Conservation (phyloP, 1,140 invertebrate species). For the Pseudomyrmex flavicornis region DNA sequence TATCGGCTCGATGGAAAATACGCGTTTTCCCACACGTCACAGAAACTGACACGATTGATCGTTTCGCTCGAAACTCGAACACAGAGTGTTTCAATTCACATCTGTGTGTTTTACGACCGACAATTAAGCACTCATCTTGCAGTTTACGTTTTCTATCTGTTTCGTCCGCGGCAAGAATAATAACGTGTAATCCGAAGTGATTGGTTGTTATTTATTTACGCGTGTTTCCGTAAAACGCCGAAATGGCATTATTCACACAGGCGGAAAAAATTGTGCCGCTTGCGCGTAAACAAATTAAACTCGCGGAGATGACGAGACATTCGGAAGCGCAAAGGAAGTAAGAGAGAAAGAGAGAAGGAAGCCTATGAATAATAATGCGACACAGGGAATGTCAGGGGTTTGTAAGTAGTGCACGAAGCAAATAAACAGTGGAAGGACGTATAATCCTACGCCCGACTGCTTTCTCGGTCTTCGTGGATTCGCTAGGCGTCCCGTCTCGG, state of each 20-base stretch:
- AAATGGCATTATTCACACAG: constrained; percentile 15
- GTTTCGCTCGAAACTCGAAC: background rate
- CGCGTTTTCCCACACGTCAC: too few relatives aligned
- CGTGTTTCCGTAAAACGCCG: background rate
- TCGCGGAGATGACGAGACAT: constrained; percentile 26
- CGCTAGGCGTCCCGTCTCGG: background rate
- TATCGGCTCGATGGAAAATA: background rate
- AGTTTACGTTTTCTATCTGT: too few relatives aligned
- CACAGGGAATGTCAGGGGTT: constrained; percentile 58
- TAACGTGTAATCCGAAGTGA: background rate
- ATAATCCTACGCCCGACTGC: constrained; percentile 48
- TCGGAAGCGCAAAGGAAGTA: background rate
- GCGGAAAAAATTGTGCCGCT: constrained; percentile 19
- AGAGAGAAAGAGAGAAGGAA: constrained; percentile 32
- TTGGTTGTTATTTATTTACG: constrained; percentile 18
- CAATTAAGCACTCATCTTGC: constrained; percentile 19
- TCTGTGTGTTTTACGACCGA: constrained; percentile 6
- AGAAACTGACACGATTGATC: constrained; percentile 8
- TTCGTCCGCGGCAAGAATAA: constrained; percentile 8
- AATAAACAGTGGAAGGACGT: constrained; percentile 61
- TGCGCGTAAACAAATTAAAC: constrained; percentile 35
- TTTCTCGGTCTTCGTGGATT: background rate
- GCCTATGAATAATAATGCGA: constrained; percentile 71
- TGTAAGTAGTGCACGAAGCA: constrained; percentile 56
- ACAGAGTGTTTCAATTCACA: background rate